Evolutionary conservation across 2,113 vertebrate genomes (phyloP).

Genomic region (Phocoena phocoena): DNA sequence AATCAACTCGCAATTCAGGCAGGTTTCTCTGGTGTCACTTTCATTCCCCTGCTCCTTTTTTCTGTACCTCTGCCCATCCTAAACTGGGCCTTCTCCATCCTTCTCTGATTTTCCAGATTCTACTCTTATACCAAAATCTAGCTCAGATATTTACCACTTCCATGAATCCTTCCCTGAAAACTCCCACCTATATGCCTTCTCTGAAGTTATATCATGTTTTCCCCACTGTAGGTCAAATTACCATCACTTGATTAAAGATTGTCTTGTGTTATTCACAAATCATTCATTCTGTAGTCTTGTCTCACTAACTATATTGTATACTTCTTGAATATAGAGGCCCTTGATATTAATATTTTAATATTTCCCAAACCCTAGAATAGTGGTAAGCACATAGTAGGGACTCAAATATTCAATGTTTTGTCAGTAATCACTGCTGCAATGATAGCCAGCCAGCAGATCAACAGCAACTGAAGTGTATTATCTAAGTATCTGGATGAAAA

Average conservation of each 20-base stretch:
- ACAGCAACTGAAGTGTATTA: background rate
- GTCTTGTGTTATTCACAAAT: background rate
- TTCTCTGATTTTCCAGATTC: background rate
- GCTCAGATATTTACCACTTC: background rate
- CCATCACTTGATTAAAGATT: background rate
- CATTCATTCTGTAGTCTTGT: background rate
- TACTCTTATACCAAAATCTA: background rate
- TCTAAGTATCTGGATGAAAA: background rate
- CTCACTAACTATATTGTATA: background rate
- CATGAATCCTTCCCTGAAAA: background rate
- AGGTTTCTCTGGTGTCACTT: background rate
- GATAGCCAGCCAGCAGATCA: background rate
- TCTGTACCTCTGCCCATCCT: background rate
- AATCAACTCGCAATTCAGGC: background rate
- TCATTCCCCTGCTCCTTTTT: background rate
- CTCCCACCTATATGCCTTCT: background rate
- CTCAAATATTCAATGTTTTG: background rate
- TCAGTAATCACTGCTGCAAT: background rate
- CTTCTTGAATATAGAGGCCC: background rate
- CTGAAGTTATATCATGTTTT: background rate
- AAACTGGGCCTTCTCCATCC: background rate
- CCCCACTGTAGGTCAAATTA: background rate
- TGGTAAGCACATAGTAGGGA: background rate
- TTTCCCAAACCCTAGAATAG: background rate
- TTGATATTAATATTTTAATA: background rate